A percentile compares a stretch with the other conserved stretches of the same genome.
Evolutionary conservation across 2,888 invertebrate genomes (phyloP).

Genomic region (Philereme vetulata): DNA sequence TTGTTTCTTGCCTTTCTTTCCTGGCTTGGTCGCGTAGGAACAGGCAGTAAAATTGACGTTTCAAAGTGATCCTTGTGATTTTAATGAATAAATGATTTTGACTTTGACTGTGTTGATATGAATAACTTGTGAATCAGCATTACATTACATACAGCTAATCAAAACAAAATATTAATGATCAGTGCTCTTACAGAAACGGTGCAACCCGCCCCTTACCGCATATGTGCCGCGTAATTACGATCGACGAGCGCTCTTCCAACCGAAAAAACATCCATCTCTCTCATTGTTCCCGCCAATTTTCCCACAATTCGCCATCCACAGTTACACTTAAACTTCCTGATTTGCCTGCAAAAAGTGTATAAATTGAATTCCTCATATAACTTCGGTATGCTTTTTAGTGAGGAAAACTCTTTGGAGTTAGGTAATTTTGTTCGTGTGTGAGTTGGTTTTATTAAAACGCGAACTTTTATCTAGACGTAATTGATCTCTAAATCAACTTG

Average conservation of each 20-base stretch:
- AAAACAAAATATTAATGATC: background rate
- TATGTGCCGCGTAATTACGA: constrained; percentile 73
- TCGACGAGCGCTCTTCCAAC: constrained; percentile 78
- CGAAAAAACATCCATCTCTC: constrained; percentile 76
- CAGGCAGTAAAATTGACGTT: too few relatives aligned
- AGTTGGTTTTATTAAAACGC: constrained; percentile 3
- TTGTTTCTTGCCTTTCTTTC: too few relatives aligned
- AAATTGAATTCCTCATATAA: constrained; percentile 71
- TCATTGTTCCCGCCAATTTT: constrained; percentile 74
- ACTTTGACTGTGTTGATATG: too few relatives aligned
- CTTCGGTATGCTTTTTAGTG: constrained; percentile 9
- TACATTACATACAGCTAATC: too few relatives aligned
- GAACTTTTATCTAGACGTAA: constrained; percentile 7
- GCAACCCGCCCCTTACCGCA: constrained; percentile 53
- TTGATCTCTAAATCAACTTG: too few relatives aligned
- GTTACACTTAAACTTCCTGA: constrained; percentile 78
- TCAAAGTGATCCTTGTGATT: too few relatives aligned
- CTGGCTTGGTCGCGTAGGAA: too few relatives aligned
- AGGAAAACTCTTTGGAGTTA: constrained; percentile 16
- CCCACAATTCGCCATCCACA: constrained; percentile 81
- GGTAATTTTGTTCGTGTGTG: constrained; percentile 14
- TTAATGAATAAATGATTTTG: too few relatives aligned
- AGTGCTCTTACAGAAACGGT: background rate
- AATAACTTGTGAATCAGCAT: too few relatives aligned
- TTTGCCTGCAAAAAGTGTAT: constrained; percentile 72